These are phyloP conservation scores for Gallinago undulata DNA, from an alignment of 2,113 vertebrate species.

Conservation along the genomic window DNA sequence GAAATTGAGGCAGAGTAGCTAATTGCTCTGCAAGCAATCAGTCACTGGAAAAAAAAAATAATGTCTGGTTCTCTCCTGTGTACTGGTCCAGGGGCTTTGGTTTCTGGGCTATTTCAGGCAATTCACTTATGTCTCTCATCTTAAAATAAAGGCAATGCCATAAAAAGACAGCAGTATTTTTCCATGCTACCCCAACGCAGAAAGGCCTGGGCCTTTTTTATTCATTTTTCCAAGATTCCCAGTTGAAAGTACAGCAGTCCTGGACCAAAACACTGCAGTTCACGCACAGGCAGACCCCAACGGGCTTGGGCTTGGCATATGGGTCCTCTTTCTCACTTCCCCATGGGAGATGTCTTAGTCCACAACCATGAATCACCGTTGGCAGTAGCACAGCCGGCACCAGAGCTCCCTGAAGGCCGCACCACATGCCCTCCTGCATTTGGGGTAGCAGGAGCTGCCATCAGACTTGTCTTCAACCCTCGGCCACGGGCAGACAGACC, in stretches of 20 bases:
- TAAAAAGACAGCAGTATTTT: not conserved
- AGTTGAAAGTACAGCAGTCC: not conserved
- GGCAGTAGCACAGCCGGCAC: accelerated
- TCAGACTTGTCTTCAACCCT: not conserved
- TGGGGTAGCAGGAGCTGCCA: not conserved
- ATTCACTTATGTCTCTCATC: not conserved
- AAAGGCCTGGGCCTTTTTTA: not conserved
- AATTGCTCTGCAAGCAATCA: not conserved
- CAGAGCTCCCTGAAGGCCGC: accelerated
- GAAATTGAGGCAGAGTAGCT: not conserved
- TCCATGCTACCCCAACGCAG: not conserved
- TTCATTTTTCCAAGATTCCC: not conserved
- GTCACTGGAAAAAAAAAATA: not conserved
- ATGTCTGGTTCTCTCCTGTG: not conserved
- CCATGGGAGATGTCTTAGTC: accelerated
- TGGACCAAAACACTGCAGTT: accelerated
- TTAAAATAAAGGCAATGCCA: not conserved
- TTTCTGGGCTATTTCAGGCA: not conserved
- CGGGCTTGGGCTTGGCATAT: not conserved
- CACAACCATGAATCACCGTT: not conserved
- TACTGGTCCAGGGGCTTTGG: not conserved
- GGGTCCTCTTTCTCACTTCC: not conserved
- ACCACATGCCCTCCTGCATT: not conserved
- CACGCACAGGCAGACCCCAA: accelerated
- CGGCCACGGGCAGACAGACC: accelerated